These are phyloP conservation scores for Neofelis nebulosa DNA, from an alignment of 2,113 vertebrate genomes.

Conservation along the genomic window DNA sequence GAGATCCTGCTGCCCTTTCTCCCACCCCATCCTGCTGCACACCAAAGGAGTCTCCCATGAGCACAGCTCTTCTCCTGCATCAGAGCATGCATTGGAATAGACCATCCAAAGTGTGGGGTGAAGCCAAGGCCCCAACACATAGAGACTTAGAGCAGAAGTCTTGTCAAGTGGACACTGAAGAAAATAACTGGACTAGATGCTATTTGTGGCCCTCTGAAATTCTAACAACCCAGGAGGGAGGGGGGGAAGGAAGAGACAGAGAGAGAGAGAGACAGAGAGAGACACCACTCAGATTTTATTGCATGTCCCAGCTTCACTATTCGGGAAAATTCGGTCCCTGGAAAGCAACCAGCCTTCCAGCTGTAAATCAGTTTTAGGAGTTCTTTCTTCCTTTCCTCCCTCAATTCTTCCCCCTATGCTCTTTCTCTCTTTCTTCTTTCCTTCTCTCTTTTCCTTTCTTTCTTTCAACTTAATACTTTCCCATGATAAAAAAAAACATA, in stretches of 20 bases:
- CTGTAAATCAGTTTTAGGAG: not conserved
- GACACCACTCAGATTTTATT: not conserved
- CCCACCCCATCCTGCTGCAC: not conserved
- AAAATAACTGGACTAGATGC: not conserved
- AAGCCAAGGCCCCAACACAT: not conserved
- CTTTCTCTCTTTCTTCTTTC: not conserved
- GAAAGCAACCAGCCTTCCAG: not conserved
- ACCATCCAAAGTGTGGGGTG: not conserved
- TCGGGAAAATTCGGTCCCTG: not conserved
- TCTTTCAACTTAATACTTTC: not conserved
- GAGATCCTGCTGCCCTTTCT: not conserved
- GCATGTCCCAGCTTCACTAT: not conserved
- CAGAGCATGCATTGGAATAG: not conserved
- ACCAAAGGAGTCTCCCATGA: not conserved
- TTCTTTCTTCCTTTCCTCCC: not conserved
- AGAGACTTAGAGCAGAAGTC: not conserved
- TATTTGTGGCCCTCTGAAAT: not conserved
- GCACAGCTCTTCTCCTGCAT: not conserved
- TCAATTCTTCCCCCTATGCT: not conserved
- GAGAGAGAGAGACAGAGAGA: not conserved
- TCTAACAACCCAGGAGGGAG: not conserved
- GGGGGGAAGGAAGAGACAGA: not conserved
- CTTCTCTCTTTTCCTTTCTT: not conserved
- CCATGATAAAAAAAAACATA: not conserved
- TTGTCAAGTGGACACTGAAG: not conserved